These are phyloP conservation scores for Monochamus alternatus DNA, from an alignment of 2,888 invertebrate genomes.

Conservation along the genomic window DNA sequence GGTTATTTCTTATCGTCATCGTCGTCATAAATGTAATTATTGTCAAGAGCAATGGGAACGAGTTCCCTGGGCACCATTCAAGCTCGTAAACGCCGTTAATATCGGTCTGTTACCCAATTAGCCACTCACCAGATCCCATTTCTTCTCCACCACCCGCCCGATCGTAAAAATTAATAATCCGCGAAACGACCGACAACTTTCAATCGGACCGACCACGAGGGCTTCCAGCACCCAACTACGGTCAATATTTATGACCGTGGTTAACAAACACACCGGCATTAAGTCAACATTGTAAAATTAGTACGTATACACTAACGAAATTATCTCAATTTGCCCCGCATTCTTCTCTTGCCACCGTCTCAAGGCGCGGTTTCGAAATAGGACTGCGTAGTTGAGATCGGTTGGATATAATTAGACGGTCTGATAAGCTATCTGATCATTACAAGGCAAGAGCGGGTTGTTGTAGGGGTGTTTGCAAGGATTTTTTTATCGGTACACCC, in stretches of 20 bases:
- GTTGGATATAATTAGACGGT: slow-evolving; percentile 23
- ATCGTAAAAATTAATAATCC: background rate
- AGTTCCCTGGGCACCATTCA: background rate
- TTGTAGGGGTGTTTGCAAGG: no score
- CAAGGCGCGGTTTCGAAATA: slow-evolving; percentile 16
- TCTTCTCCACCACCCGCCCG: background rate
- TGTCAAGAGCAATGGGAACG: background rate
- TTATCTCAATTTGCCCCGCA: slow-evolving; percentile 26
- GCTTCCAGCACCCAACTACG: slow-evolving; percentile 22
- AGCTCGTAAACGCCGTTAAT: background rate
- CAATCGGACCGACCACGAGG: background rate
- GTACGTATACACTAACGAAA: slow-evolving; percentile 34
- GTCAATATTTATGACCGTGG: slow-evolving; percentile 34
- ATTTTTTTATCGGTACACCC: no score
- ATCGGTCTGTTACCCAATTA: background rate
- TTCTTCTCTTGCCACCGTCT: slow-evolving; percentile 15
- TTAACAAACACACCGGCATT: slow-evolving; percentile 31
- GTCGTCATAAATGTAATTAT: no score
- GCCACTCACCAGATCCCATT: background rate
- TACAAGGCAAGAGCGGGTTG: no score
- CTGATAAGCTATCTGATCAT: slow-evolving; percentile 5
- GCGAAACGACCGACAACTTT: background rate
- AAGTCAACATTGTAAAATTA: slow-evolving; percentile 37
- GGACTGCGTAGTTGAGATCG: slow-evolving; percentile 23
- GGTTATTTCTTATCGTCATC: no score